Conservation (phyloP, 2,797 vertebrate species). For the Sandelia bainsii region DNA sequence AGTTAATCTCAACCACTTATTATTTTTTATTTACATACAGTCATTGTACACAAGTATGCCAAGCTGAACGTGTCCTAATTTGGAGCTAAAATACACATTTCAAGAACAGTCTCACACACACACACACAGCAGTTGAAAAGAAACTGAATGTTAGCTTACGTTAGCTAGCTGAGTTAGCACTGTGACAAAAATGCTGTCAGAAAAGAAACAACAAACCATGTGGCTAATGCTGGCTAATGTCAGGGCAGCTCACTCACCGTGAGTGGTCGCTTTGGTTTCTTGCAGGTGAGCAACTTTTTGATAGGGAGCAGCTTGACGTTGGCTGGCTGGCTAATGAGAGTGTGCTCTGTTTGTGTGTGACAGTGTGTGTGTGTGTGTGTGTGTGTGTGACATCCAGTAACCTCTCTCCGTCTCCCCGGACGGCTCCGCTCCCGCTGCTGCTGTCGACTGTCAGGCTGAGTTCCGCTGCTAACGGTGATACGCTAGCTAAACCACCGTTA, state of each 20-base stretch:
- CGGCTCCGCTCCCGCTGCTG: conserved; percentile 16
- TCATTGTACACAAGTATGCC: not conserved
- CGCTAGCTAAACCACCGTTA: not conserved
- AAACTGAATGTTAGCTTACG: conserved; percentile 45
- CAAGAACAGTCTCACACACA: not conserved
- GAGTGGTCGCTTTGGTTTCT: not conserved
- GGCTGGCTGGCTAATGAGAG: conserved; percentile 31
- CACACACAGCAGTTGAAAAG: not conserved
- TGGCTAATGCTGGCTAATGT: conserved; percentile 27
- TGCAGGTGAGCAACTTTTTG: conserved; percentile 12
- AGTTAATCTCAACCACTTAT: conserved; percentile 11
- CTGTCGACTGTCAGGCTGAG: conserved; percentile 27
- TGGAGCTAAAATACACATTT: not conserved
- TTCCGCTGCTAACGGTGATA: conserved; percentile 29
- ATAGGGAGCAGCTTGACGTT: conserved; percentile 22
- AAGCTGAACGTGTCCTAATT: rapidly evolving
- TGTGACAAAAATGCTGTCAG: conserved; percentile 34
- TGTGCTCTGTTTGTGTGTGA: not conserved
- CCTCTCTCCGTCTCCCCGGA: conserved; percentile 22
- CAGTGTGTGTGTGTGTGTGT: conserved; percentile 4
- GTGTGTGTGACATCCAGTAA: conserved; percentile 36
- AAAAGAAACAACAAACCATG: conserved; percentile 35
- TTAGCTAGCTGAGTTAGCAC: conserved; percentile 55
- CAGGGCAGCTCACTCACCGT: conserved; percentile 45
- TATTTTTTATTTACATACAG: conserved; percentile 5